Percentiles rank a stretch among this genome's conserved stretches.
phyloP scores from a whole-genome alignment of 2,888 invertebrate genomes.

The Synergus umbraculus region DNA sequence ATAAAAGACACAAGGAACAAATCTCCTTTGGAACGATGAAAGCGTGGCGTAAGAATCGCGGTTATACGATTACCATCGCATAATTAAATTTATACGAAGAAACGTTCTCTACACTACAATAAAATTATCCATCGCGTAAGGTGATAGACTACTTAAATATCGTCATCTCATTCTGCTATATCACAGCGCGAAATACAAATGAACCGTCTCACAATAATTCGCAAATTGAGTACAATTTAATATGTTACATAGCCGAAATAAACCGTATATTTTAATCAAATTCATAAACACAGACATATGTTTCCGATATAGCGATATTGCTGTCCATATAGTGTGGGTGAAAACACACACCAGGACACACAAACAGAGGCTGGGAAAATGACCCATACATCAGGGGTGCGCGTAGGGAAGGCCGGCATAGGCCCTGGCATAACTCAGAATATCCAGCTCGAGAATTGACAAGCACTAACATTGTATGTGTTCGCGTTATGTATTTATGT shows the following conservation, averaged over 20 bases:
- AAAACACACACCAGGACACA: conserved; percentile 31
- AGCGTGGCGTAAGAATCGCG: too few species aligned
- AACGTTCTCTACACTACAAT: too few species aligned
- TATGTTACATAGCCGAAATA: neutral
- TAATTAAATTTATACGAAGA: too few species aligned
- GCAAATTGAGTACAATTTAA: conserved; percentile 17
- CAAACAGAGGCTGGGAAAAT: conserved; percentile 36
- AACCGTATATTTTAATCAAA: conserved; percentile 22
- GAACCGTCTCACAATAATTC: neutral
- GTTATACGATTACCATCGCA: too few species aligned
- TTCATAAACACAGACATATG: neutral
- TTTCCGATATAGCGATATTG: conserved; percentile 4
- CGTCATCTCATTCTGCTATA: too few species aligned
- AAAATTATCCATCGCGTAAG: too few species aligned
- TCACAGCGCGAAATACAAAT: too few species aligned
- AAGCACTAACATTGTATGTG: conserved; percentile 77
- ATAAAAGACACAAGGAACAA: too few species aligned
- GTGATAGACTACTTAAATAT: too few species aligned
- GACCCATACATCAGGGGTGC: conserved; percentile 47
- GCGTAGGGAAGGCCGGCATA: conserved; percentile 61
- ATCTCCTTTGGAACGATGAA: too few species aligned
- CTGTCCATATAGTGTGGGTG: neutral
- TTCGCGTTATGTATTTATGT: conserved; percentile 77
- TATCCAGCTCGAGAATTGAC: conserved; percentile 76
- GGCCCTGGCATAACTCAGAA: conserved; percentile 77